Evolutionary conservation across 2,797 vertebrate genomes (phyloP).

Genomic region (Cottoperca gobio): DNA sequence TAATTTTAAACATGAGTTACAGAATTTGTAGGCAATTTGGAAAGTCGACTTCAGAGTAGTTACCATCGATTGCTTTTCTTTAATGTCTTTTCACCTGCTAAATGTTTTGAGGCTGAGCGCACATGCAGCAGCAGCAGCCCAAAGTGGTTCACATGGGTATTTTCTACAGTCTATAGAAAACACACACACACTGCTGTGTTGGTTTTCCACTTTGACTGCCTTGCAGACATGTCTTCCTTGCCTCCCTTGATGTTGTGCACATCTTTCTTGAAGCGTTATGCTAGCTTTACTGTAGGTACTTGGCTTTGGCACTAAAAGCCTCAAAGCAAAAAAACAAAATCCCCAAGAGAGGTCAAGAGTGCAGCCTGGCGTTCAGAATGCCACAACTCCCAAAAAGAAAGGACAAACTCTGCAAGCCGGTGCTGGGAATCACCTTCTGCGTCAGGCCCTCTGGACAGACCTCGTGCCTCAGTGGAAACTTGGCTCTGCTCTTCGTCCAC

Average conservation of each 20-base stretch:
- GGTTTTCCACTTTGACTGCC: not conserved
- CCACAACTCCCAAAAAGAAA: constrained; percentile 19
- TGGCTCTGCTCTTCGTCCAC: constrained; percentile 76
- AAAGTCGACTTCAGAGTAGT: not conserved
- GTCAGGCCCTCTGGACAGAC: constrained; percentile 45
- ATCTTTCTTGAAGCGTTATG: not conserved
- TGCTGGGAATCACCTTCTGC: constrained; percentile 79
- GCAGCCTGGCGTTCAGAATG: not conserved
- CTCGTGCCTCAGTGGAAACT: constrained; percentile 76
- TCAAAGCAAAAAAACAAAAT: not conserved
- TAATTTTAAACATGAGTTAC: not conserved
- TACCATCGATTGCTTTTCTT: not conserved
- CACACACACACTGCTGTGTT: not conserved
- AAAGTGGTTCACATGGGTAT: not conserved
- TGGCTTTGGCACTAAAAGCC: not conserved
- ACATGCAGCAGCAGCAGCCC: not conserved
- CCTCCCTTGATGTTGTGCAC: not conserved
- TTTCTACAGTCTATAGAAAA: not conserved
- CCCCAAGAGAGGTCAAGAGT: not conserved
- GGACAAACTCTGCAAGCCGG: constrained; percentile 46
- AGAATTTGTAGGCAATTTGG: not conserved
- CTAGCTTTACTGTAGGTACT: not conserved
- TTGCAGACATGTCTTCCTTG: not conserved
- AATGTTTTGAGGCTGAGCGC: not conserved
- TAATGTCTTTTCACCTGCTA: constrained; percentile 2